Conservation (phyloP, 2,888 invertebrate genomes). For the Hypsopygia costalis region DNA sequence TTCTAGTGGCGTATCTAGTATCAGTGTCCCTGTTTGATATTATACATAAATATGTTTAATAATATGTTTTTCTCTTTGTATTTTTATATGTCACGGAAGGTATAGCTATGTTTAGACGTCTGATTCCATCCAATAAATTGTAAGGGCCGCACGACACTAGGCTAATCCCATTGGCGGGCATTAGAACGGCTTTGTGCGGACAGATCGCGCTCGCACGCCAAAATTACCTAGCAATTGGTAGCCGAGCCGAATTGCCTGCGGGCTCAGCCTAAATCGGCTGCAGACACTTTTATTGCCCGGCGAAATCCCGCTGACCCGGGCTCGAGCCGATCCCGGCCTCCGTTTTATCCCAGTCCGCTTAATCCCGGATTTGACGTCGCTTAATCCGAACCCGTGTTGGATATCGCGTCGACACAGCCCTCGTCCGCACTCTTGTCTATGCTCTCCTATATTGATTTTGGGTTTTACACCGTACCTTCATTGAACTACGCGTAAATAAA, state of each 20-base stretch:
- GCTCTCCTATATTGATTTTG: constrained; percentile 62
- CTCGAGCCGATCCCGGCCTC: constrained; percentile 62
- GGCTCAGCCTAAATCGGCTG: constrained; percentile 79
- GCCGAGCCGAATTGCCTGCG: constrained; percentile 70
- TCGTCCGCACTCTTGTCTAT: constrained; percentile 58
- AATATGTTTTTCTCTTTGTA: no score
- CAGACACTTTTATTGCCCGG: constrained; percentile 81
- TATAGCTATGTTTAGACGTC: constrained; percentile 43
- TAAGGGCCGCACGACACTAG: constrained; percentile 64
- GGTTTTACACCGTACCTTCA: constrained; percentile 53
- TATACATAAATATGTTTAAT: no score
- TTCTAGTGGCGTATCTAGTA: no score
- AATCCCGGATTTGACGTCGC: constrained; percentile 81
- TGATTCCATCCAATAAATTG: constrained; percentile 72
- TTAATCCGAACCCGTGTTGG: constrained; percentile 85
- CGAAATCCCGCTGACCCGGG: constrained; percentile 76
- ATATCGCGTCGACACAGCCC: constrained; percentile 81
- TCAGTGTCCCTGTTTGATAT: no score
- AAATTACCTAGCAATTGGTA: constrained; percentile 80
- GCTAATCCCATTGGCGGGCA: constrained; percentile 77
- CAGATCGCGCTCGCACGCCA: constrained; percentile 73
- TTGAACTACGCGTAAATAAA: constrained; percentile 43
- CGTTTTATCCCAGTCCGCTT: constrained; percentile 72
- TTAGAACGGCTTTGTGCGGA: constrained; percentile 76
- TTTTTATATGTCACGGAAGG: no score